Evolutionary conservation across 2,888 invertebrate genomes (phyloP).

Genomic region (Calliphora vomitoria): DNA sequence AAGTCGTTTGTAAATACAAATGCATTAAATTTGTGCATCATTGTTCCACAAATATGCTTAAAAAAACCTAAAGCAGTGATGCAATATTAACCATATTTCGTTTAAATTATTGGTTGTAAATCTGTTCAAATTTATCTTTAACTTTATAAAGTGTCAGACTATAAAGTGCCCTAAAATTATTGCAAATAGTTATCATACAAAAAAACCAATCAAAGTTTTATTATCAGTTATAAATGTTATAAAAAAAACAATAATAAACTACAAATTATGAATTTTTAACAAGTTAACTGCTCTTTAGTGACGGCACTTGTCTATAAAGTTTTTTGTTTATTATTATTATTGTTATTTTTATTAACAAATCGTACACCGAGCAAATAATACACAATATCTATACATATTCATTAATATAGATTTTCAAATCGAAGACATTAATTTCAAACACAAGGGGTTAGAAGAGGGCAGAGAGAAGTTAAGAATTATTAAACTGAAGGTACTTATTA

Average conservation of each 20-base stretch:
- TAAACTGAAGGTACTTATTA: slow-evolving; percentile 48
- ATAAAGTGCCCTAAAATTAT: not conserved
- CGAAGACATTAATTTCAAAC: not conserved
- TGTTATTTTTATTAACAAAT: not conserved
- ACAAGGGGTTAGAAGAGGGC: not conserved
- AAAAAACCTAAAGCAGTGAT: no score
- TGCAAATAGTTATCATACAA: slow-evolving; percentile 17
- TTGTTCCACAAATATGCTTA: no score
- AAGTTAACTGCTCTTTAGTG: slow-evolving; percentile 3
- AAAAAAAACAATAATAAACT: not conserved
- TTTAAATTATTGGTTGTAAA: no score
- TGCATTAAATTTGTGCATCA: no score
- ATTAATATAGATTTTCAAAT: slow-evolving; percentile 3
- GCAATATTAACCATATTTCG: no score
- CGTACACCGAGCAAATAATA: not conserved
- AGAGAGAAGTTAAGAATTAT: slow-evolving; percentile 13
- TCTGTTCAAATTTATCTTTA: no score
- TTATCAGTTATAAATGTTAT: not conserved
- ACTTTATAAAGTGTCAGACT: not conserved
- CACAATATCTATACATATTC: slow-evolving; percentile 8
- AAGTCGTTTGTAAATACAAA: no score
- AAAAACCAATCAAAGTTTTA: not conserved
- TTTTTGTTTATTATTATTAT: not conserved
- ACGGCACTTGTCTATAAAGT: slow-evolving; percentile 8
- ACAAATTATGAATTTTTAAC: not conserved